A percentile compares a stretch with the other conserved stretches of the same genome.
These are phyloP conservation scores for Andrena flavipes DNA, from an alignment of 2,888 invertebrate species.

Conservation along the genomic window DNA sequence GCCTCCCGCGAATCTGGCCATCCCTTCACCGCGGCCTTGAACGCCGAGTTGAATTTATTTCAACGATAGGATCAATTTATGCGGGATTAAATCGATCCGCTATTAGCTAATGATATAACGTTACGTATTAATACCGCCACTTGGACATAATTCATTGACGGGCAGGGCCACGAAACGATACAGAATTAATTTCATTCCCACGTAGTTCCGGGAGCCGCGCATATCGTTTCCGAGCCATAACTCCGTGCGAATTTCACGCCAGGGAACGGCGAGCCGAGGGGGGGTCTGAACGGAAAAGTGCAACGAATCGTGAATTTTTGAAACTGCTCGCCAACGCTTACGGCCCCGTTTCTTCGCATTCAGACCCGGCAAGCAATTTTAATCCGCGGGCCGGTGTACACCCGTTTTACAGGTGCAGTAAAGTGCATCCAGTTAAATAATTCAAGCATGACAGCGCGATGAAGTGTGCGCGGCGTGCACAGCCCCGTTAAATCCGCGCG, in stretches of 20 bases:
- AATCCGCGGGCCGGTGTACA: conserved; percentile 45
- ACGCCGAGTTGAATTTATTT: too few relatives aligned
- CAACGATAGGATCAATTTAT: too few relatives aligned
- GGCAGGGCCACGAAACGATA: too few relatives aligned
- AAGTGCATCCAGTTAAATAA: conserved; percentile 68
- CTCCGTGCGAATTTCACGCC: conserved; percentile 8
- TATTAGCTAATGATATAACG: too few relatives aligned
- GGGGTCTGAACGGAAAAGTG: conserved; percentile 18
- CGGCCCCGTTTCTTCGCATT: conserved; percentile 33
- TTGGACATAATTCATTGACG: too few relatives aligned
- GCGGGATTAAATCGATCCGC: too few relatives aligned
- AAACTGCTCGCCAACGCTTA: conserved; percentile 19
- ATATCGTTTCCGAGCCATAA: conserved; percentile 1
- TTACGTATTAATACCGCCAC: too few relatives aligned
- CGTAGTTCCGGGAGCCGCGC: conserved; percentile 1
- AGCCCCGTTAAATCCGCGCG: conserved; percentile 27
- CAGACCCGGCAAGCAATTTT: conserved; percentile 51
- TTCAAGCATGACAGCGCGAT: conserved; percentile 54
- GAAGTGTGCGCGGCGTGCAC: conserved; percentile 38
- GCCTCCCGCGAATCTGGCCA: neutral
- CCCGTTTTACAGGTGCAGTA: conserved; percentile 55
- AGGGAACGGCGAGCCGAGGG: neutral
- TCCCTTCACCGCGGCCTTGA: neutral
- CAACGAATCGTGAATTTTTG: conserved; percentile 56
- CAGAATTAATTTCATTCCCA: too few relatives aligned